Conservation (phyloP, 2,888 invertebrate genomes). For the Theodoxus fluviatilis region DNA sequence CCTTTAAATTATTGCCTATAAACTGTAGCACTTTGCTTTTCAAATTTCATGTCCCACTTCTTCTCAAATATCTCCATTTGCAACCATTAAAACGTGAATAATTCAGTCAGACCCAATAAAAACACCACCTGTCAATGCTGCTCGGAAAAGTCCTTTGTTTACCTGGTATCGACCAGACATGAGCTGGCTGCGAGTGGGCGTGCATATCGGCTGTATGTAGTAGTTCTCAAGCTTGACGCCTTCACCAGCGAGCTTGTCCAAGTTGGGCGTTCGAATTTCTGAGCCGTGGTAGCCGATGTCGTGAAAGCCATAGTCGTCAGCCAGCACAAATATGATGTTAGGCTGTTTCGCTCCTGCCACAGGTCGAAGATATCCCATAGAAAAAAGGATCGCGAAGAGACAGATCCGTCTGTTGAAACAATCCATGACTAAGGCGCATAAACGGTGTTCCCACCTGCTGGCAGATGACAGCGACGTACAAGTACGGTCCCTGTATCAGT, state of each 20-base stretch:
- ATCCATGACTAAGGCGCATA: too few relatives aligned
- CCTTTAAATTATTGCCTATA: too few relatives aligned
- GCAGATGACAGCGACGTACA: too few relatives aligned
- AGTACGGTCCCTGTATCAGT: too few relatives aligned
- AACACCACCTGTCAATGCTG: not conserved
- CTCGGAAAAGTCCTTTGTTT: not conserved
- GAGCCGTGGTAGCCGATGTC: conserved; percentile 61
- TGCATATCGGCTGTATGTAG: conserved; percentile 62
- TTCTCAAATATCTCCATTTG: too few relatives aligned
- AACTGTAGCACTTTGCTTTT: too few relatives aligned
- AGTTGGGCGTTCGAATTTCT: conserved; percentile 55
- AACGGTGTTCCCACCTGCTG: too few relatives aligned
- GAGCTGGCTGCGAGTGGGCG: conserved; percentile 59
- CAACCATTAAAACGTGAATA: not conserved
- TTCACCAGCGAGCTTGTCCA: conserved; percentile 52
- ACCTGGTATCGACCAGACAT: conserved; percentile 62
- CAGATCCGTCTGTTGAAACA: too few relatives aligned
- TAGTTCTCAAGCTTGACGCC: conserved; percentile 61
- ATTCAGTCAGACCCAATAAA: not conserved
- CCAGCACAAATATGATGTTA: conserved; percentile 56
- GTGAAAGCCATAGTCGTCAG: conserved; percentile 61
- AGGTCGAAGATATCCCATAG: not conserved
- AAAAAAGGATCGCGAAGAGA: too few relatives aligned
- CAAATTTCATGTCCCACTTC: too few relatives aligned
- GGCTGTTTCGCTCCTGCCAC: conserved; percentile 34